Base-by-base conservation (phyloP, 2,888 invertebrate species). In the Pollenia labialis region DNA sequence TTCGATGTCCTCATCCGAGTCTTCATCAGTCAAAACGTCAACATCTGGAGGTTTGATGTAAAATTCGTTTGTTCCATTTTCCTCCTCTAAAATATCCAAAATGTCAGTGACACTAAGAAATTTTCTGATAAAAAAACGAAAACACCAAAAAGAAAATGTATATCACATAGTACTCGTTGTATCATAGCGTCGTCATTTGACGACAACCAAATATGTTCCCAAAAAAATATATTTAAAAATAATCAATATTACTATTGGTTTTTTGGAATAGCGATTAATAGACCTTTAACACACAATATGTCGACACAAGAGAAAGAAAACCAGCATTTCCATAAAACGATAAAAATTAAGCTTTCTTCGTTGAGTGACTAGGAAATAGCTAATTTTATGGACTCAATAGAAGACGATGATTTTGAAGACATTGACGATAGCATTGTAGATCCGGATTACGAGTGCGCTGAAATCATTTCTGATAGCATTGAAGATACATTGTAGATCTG, bases 171-270 rank as follows among this genome's bases (percentile, higher is more conserved):
- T 18, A 18, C 18, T 18, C 18, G 18, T 18, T 58, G 42, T n/a
- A 44, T 58, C 74, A 58, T 74, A 42, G 62, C 14, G 23, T 74
- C 74, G 44, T 74, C 56, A 58, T 74, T 46, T 58, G 74, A 74
- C 74, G 14, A 44, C 18, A 18, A 18, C 18, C 18, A 18, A 18
- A 18, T 18, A 18, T 18, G 2, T 18, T 18, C 18, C 18, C 18
- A 18, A 18, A 18, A 18, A 18, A 18, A 18, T n/a, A n/a, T n/a
- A n/a, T n/a, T n/a, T n/a, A n/a, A n/a, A n/a, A n/a, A n/a, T n/a
- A n/a, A n/a, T n/a, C n/a, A n/a, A n/a, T n/a, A n/a, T n/a, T n/a
- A n/a, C n/a, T n/a, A n/a, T n/a, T n/a, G n/a, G n/a, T n/a, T n/a
- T n/a, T n/a, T n/a, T n/a, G n/a, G n/a, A n/a, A n/a, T n/a, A n/a